Evolutionary conservation across 1,140 invertebrate species (phyloP).

Genomic region (Polypedilum vanderplanki): DNA sequence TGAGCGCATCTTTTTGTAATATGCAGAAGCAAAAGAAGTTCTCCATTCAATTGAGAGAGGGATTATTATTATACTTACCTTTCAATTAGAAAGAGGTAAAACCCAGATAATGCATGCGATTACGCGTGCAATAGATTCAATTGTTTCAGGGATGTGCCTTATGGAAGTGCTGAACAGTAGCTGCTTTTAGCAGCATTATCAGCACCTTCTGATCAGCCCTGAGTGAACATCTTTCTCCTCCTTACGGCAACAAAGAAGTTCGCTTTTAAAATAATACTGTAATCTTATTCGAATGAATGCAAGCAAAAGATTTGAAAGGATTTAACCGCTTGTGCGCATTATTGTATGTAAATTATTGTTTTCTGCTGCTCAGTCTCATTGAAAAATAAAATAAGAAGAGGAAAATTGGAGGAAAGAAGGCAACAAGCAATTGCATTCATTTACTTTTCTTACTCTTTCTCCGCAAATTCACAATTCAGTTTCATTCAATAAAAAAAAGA

Average conservation of each 20-base stretch:
- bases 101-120: not conserved
- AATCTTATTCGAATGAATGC: not conserved
- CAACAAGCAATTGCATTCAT: slow-evolving; percentile 4
- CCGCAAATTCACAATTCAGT: not conserved
- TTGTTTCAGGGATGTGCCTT: slow-evolving; percentile 7
- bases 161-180: slow-evolving; percentile 6
- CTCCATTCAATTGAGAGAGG: not conserved
- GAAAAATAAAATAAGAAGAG: not conserved
- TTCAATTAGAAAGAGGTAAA: not conserved
- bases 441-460: not conserved
- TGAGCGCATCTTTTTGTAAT: not conserved
- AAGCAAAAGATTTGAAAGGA: not conserved
- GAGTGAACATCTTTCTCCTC: not conserved
- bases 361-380: not conserved
- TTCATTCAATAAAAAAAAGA: slow-evolving; percentile 3
- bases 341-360: slow-evolving; percentile 28
- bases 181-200: not conserved
- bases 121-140: slow-evolving; percentile 15
- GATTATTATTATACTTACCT: no score
- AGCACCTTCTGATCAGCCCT: not conserved
- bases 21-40: not conserved
- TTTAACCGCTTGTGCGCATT: slow-evolving; percentile 24
- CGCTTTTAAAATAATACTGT: not conserved
- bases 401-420: not conserved
- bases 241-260: not conserved